phyloP scores from a whole-genome alignment of 2,888 invertebrate species.

The Epistrophe eligans region DNA sequence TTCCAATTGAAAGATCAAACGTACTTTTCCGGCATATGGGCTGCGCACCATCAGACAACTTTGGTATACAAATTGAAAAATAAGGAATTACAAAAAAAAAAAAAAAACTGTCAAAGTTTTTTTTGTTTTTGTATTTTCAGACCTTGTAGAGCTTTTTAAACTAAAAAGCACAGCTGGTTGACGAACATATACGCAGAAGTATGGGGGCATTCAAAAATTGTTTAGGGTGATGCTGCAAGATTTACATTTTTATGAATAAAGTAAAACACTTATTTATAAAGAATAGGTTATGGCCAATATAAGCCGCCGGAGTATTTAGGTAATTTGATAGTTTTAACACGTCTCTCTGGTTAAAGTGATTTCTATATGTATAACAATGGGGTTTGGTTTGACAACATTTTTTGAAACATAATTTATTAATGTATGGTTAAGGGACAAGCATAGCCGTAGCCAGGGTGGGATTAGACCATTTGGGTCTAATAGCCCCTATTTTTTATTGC shows the following conservation, averaged over 20 bases:
- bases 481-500: no score
- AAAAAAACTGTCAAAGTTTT: background rate
- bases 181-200: background rate
- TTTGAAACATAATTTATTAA: background rate
- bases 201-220: background rate
- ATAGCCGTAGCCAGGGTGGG: background rate
- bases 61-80: constrained; percentile 40
- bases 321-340: constrained; percentile 49
- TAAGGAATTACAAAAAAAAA: constrained; percentile 22
- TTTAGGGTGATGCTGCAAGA: constrained; percentile 57
- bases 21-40: constrained; percentile 36
- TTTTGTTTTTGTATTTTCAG: background rate
- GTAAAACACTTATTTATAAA: constrained; percentile 2
- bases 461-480: background rate
- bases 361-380: constrained; percentile 8
- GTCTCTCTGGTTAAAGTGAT: constrained; percentile 6
- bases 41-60: background rate
- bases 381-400: background rate
- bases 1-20: constrained; percentile 64
- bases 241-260: background rate
- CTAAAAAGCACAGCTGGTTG: background rate
- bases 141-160: background rate
- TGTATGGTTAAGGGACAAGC: background rate
- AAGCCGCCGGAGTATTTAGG: constrained; percentile 44
- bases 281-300: background rate